phyloP scores from a whole-genome alignment of 2,888 invertebrate genomes.

The Drosophila yooni region DNA sequence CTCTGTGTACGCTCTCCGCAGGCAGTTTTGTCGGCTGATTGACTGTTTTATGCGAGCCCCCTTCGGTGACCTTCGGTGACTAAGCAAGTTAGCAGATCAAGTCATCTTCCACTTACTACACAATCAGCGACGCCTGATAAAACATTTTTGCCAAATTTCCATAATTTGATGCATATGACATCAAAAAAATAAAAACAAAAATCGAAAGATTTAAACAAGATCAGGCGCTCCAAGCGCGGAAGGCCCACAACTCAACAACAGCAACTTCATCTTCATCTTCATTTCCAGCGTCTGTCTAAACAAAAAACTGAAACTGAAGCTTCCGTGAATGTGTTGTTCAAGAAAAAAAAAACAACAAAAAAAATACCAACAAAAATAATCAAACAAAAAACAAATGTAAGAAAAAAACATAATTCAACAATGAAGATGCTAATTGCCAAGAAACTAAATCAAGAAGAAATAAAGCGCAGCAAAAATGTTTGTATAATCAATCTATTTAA shows the following conservation, averaged over 20 bases:
- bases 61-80: constrained; percentile 60
- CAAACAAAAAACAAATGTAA: constrained; percentile 22
- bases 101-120: constrained; percentile 31
- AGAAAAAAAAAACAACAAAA: constrained; percentile 17
- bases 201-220: constrained; percentile 67
- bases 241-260: constrained; percentile 44
- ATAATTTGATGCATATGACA: constrained; percentile 64
- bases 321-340: constrained; percentile 63
- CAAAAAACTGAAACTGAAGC: constrained; percentile 55
- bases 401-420: constrained; percentile 46
- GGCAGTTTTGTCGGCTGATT: constrained; percentile 42
- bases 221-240: constrained; percentile 65
- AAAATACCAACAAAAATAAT: neutral
- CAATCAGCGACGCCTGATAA: constrained; percentile 43
- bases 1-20: constrained; percentile 18
- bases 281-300: constrained; percentile 12
- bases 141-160: constrained; percentile 58
- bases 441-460: constrained; percentile 52
- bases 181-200: constrained; percentile 9
- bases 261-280: constrained; percentile 19
- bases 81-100: constrained; percentile 44
- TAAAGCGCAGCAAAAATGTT: constrained; percentile 47
- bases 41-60: constrained; percentile 49
- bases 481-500: constrained; percentile 71
- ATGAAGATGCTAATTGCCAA: constrained; percentile 74